These are phyloP conservation scores for Cylloceria caligata DNA, from an alignment of 2,888 invertebrate genomes.

Conservation along the genomic window DNA sequence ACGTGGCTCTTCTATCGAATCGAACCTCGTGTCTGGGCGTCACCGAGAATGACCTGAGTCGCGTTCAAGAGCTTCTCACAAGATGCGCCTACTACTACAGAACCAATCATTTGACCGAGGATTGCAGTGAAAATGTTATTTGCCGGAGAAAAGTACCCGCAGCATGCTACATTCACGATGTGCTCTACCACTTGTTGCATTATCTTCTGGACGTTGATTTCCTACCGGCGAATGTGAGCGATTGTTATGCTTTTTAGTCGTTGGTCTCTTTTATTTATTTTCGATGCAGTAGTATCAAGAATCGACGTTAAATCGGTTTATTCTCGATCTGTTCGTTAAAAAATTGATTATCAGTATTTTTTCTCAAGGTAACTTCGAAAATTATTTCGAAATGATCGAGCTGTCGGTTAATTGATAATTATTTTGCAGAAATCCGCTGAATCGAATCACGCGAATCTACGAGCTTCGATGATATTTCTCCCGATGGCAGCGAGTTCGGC, in stretches of 20 bases:
- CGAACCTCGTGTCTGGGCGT: constrained; percentile 92
- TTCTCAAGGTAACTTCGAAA: no score
- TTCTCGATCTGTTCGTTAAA: no score
- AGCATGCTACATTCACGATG: constrained; percentile 92
- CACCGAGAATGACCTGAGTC: constrained; percentile 90
- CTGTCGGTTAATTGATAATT: no score
- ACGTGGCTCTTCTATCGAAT: constrained; percentile 92
- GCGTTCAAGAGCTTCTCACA: constrained; percentile 87
- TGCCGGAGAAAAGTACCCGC: constrained; percentile 89
- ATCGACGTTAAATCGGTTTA: no score
- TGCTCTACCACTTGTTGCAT: constrained; percentile 94
- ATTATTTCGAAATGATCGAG: no score
- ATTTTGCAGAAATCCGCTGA: constrained; percentile 75
- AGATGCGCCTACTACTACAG: constrained; percentile 92
- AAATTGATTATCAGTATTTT: no score
- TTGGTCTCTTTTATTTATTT: background rate
- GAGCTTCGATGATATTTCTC: constrained; percentile 92
- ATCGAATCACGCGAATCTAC: constrained; percentile 85
- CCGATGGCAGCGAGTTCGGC: constrained; percentile 93
- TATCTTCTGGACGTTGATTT: constrained; percentile 92
- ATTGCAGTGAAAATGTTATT: constrained; percentile 88
- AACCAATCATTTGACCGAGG: constrained; percentile 89
- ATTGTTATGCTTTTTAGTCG: background rate
- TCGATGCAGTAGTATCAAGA: no score
- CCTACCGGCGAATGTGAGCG: constrained; percentile 88